phyloP scores from a whole-genome alignment of 1,140 invertebrate genomes.

The Heliconius nattereri region DNA sequence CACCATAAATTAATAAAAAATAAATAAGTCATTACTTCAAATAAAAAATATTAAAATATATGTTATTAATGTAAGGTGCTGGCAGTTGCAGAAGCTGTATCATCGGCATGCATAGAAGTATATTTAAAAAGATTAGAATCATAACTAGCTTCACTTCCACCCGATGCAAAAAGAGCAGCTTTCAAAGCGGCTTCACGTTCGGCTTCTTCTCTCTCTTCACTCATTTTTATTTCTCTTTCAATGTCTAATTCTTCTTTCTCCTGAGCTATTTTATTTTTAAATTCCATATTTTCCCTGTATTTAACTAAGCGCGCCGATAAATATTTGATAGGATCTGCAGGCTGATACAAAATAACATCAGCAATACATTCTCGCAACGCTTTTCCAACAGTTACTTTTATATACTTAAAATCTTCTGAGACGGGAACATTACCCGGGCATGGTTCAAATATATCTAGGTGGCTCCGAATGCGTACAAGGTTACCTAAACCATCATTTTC shows the following conservation, averaged over 20 bases:
- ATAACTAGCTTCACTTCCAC: slow-evolving; percentile 67
- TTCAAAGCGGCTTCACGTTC: slow-evolving; percentile 58
- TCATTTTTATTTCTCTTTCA: slow-evolving; percentile 63
- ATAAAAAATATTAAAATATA: background rate
- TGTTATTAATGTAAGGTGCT: slow-evolving; percentile 38
- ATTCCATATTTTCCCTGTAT: slow-evolving; percentile 69
- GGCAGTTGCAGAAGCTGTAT: slow-evolving; percentile 41
- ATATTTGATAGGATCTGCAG: slow-evolving; percentile 70
- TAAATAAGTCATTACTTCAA: background rate
- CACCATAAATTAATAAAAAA: background rate
- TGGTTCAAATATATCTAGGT: slow-evolving; percentile 63
- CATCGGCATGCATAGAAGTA: slow-evolving; percentile 49
- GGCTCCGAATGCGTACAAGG: slow-evolving; percentile 70
- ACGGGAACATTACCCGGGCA: slow-evolving; percentile 68
- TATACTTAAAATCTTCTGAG: slow-evolving; percentile 71
- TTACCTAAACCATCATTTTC: slow-evolving; percentile 76
- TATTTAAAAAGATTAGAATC: slow-evolving; percentile 72
- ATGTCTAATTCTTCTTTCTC: slow-evolving; percentile 62
- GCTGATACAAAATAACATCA: slow-evolving; percentile 64
- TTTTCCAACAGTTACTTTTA: slow-evolving; percentile 63
- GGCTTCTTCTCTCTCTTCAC: slow-evolving; percentile 59
- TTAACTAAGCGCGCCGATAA: slow-evolving; percentile 60
- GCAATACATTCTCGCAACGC: slow-evolving; percentile 69
- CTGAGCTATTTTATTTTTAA: slow-evolving; percentile 57
- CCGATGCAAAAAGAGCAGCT: slow-evolving; percentile 50